phyloP scores from a whole-genome alignment of 2,113 vertebrate genomes.

The Dicaeum eximium region DNA sequence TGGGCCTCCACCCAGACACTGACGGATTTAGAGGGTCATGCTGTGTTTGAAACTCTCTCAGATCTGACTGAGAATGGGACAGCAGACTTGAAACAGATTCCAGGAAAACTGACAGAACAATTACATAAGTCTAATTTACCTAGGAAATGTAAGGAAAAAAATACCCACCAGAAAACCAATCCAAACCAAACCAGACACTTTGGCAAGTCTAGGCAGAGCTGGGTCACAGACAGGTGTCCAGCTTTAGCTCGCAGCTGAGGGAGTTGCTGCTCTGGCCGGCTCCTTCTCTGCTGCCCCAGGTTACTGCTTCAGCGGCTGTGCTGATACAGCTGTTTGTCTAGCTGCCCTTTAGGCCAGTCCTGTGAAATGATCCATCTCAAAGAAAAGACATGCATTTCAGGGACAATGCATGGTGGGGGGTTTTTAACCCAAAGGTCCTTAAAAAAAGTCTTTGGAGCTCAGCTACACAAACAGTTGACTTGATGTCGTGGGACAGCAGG shows the following conservation, averaged over 20 bases:
- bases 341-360: conserved; percentile 13
- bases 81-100: background rate
- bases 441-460: background rate
- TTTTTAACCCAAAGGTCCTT: background rate
- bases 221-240: background rate
- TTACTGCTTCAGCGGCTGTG: background rate
- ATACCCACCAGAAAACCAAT: background rate
- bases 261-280: accelerated
- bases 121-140: background rate
- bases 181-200: background rate
- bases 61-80: background rate
- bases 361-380: conserved; percentile 23
- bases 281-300: background rate
- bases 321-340: conserved; percentile 25
- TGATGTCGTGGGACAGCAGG: background rate
- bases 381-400: background rate
- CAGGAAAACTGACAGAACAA: background rate
- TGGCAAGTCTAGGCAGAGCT: background rate
- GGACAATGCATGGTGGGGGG: accelerated
- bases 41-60: background rate
- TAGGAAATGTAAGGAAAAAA: background rate
- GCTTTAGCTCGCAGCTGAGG: background rate
- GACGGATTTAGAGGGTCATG: background rate
- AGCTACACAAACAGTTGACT: background rate
- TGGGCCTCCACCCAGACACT: background rate